A percentile compares a stretch with the other conserved stretches of the same genome.
These are phyloP conservation scores for Centruroides sculpturatus DNA, from an alignment of 1,140 invertebrate genomes.

Conservation along the genomic window DNA sequence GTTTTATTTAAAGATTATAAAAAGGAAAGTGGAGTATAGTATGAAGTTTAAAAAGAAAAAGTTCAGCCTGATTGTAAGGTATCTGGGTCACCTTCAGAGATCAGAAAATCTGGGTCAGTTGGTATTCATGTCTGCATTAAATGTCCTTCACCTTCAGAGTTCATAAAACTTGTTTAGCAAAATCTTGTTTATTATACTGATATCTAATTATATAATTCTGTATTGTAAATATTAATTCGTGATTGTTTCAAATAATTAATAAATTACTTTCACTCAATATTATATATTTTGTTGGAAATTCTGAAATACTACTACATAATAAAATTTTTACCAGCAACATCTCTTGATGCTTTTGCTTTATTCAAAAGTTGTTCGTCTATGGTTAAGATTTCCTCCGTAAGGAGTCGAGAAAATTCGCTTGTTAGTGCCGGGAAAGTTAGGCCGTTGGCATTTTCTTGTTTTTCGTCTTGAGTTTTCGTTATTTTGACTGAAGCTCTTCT, in stretches of 20 bases:
- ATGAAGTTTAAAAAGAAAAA: too few relatives aligned
- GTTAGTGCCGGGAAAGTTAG: background rate
- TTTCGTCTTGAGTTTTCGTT: background rate
- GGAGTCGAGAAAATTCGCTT: slow-evolving; percentile 40
- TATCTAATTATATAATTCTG: too few relatives aligned
- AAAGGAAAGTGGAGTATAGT: too few relatives aligned
- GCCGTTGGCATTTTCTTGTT: background rate
- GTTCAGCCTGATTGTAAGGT: too few relatives aligned
- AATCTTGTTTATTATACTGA: too few relatives aligned
- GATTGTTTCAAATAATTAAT: too few relatives aligned
- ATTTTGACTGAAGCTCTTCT: too few relatives aligned
- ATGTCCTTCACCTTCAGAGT: slow-evolving; percentile 1
- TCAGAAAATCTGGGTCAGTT: slow-evolving; percentile 7
- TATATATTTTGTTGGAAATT: background rate
- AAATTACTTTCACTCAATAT: background rate
- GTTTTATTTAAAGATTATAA: too few relatives aligned
- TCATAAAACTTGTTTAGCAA: background rate
- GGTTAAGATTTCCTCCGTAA: slow-evolving; percentile 68
- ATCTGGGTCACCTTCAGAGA: too few relatives aligned
- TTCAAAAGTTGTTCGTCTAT: slow-evolving; percentile 63
- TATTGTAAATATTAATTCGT: too few relatives aligned
- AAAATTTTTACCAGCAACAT: slow-evolving; percentile 54
- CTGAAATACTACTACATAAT: background rate
- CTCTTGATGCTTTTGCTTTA: slow-evolving; percentile 60
- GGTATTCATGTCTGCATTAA: slow-evolving; percentile 7